Conservation (phyloP, 2,888 invertebrate species). For the Iphiclides podalirius region DNA sequence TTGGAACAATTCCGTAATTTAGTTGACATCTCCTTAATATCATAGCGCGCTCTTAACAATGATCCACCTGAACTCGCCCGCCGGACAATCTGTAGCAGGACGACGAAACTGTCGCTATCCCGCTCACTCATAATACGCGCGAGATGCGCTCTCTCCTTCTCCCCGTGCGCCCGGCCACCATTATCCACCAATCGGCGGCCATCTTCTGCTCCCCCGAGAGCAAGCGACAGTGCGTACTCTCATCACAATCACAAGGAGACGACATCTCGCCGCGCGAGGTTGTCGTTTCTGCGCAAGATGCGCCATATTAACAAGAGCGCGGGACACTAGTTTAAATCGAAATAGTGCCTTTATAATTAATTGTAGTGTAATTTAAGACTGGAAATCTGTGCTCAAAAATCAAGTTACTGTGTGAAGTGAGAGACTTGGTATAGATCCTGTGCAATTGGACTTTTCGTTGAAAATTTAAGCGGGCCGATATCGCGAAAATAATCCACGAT, state of each 20-base stretch:
- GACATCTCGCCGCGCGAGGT: slow-evolving; percentile 75
- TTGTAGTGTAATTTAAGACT: slow-evolving; percentile 50
- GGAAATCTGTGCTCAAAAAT: slow-evolving; percentile 61
- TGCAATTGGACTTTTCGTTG: slow-evolving; percentile 54
- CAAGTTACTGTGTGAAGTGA: slow-evolving; percentile 58
- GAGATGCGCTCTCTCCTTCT: slow-evolving; percentile 73
- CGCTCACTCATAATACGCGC: slow-evolving; percentile 55
- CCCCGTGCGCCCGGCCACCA: slow-evolving; percentile 59
- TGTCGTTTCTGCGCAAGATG: slow-evolving; percentile 64
- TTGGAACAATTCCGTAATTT: slow-evolving; percentile 25
- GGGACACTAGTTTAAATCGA: slow-evolving; percentile 41
- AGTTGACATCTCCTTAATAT: slow-evolving; percentile 70
- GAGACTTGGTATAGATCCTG: slow-evolving; percentile 55
- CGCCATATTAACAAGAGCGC: slow-evolving; percentile 43
- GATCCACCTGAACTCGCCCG: slow-evolving; percentile 69
- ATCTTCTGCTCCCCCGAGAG: slow-evolving; percentile 79
- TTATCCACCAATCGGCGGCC: slow-evolving; percentile 76
- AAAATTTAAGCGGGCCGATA: slow-evolving; percentile 58
- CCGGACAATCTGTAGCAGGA: slow-evolving; percentile 65
- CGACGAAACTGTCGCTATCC: slow-evolving; percentile 68
- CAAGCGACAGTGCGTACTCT: slow-evolving; percentile 79
- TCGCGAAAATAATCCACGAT: slow-evolving; percentile 75
- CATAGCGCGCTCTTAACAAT: slow-evolving; percentile 65
- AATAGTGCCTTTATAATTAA: slow-evolving; percentile 52
- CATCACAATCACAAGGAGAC: slow-evolving; percentile 73